Base-by-base conservation (phyloP, 2,888 invertebrate species). In the Caenorhabditis imperialis region DNA sequence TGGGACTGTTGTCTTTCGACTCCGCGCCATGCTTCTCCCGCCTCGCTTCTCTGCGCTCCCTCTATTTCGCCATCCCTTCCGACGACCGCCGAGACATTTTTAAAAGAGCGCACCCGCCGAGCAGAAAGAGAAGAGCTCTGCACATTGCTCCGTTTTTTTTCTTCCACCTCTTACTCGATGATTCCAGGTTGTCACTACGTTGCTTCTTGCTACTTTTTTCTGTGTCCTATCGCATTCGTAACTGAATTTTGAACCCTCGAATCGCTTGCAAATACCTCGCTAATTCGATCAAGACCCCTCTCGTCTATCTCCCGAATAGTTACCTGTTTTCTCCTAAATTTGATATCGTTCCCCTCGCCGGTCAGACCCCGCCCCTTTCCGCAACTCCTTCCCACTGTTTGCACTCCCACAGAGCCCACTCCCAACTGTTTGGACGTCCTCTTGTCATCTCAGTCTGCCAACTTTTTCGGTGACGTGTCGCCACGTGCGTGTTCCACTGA, bases 1-100 rank as follows among this genome's bases (percentile, higher is more conserved):
- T 14, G 25, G 16, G 16, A 48, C 48, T 25, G 20, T 51, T 18
- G 51, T 2, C 25, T n/a, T 25, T 38, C 10, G 8, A 1, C 37
- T 18, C 20, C 20, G 22, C 16, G n/a, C 51, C 53, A 40, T 54
- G 38, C 57, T 45, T 18, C 33, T 23, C 25, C 5, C 20, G 3
- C 33, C 22, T 45, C 23, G 40, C 27, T 18, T 30, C 57, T 57
- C 57, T 42, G 18, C 18, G 14, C 33, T 30, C 44, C 35, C 35
- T 57, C 57, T 44, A 23, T 57, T 22, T 45, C 55, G 12, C 20
- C 53, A 8, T 23, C 44, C 14, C 37, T 30, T n/a, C 25, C 47
- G 22, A 18, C 40, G 53, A 10, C 30, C 30, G 44, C 55, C 42
- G 61, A 61, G 61, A 50, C 61, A 51, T 61, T 61, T 51, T 61